Percentiles rank a stretch among this genome's conserved stretches.
These are phyloP conservation scores for Lepilemur ruficaudatus DNA, from an alignment of 2,797 vertebrate genomes.

Conservation along the genomic window DNA sequence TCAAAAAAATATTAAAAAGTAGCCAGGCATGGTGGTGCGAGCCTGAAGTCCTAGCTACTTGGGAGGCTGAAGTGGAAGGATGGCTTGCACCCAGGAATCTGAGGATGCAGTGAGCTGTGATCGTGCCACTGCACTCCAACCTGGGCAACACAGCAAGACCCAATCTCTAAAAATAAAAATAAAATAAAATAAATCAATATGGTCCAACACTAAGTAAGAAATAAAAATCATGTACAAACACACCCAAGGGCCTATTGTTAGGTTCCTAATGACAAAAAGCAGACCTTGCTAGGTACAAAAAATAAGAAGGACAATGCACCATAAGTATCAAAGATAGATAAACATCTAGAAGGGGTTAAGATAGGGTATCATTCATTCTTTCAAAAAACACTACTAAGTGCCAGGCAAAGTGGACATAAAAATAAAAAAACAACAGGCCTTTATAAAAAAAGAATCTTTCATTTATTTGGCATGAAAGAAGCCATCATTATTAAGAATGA, in stretches of 20 bases:
- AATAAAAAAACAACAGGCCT: constrained; percentile 12
- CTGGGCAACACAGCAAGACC: too few species aligned
- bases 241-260: not conserved
- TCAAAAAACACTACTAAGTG: constrained; percentile 28
- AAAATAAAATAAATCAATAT: not conserved
- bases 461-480: constrained; percentile 7
- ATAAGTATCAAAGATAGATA: constrained; percentile 40
- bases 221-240: constrained; percentile 31
- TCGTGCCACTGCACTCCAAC: too few species aligned
- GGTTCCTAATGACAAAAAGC: constrained; percentile 49
- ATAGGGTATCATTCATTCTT: not conserved
- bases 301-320: not conserved
- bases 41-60: too few species aligned
- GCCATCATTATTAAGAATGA: not conserved
- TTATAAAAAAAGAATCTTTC: not conserved
- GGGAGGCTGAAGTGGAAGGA: too few species aligned
- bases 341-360: constrained; percentile 39
- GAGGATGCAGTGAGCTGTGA: too few species aligned
- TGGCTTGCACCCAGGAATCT: too few species aligned
- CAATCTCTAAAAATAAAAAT: too few species aligned
- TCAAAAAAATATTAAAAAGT: not conserved
- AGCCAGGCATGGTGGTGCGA: too few species aligned
- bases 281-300: constrained; percentile 18
- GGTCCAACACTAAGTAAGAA: constrained; percentile 18
- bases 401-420: constrained; percentile 25